Evolutionary conservation across 2,113 vertebrate genomes (phyloP), one percentile per base, ranked within the genome.

Genomic region (Bujurquina vittata): DNA sequence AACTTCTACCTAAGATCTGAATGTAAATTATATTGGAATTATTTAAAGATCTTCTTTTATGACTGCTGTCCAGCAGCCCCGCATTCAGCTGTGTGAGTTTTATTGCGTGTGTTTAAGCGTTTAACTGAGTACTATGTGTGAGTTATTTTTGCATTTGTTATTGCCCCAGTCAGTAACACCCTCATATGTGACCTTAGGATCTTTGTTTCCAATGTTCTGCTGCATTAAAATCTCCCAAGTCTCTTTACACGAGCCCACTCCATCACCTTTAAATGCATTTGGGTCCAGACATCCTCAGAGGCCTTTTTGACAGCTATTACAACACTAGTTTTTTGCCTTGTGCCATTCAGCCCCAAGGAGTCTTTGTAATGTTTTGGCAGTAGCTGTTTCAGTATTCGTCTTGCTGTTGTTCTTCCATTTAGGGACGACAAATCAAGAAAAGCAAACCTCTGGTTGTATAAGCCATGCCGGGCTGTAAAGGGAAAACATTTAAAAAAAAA

Each of bases 201-300:
- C 26, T 31, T 54, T 72, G 10, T 72, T 54, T 72, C 3, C n/a
- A 3, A 33, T 54, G 67, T 72, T 72, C 67, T n/a, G 26, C 52
- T 54, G 67, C 46, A 72, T 33, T 54, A 72, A 33, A 72, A 54
- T 46, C 46, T 72, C 46, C 67, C 67, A 54, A 54, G 6, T 72
- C 26, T 72, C 67, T 72, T 72, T 52, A 72, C 67, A 31, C 46
- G n/a, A 72, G 67, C 26, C 46, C 18, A 72, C 67, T 72, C 67
- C 67, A 72, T 72, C 67, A 72, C 67, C 31, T 72, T 54, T 54
- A 72, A 72, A 14, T 20, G 0, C 26, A 72, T 46, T 72, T n/a
- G 2, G 1, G 46, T 54, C 10, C 10, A 0, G 46, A 11, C 46
- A 54, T 72, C 54, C 46, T 72, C 67, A 54, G 67, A 72, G 67